Evolutionary conservation across 2,888 invertebrate species (phyloP).

Genomic region (Encarsia formosa): DNA sequence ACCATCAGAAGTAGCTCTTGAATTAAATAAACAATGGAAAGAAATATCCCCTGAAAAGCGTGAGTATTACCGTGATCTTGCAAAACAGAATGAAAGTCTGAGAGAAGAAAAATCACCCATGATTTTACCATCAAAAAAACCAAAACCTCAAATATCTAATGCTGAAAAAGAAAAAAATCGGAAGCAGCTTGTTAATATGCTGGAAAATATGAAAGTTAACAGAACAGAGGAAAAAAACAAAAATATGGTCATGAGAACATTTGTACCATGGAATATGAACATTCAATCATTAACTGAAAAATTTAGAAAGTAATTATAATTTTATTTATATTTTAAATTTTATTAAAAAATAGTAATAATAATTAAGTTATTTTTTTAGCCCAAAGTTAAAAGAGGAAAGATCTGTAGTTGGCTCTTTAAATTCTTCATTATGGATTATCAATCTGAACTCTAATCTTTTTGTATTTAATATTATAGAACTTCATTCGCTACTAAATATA

Average conservation of each 20-base stretch:
- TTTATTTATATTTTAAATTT: background rate
- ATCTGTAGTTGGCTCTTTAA: constrained; percentile 33
- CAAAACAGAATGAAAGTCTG: constrained; percentile 25
- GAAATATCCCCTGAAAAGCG: constrained; percentile 46
- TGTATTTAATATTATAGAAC: constrained; percentile 19
- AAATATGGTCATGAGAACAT: constrained; percentile 35
- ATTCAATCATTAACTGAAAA: constrained; percentile 31
- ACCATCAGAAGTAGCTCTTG: constrained; percentile 46
- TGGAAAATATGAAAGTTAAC: constrained; percentile 39
- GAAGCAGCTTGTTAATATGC: constrained; percentile 36
- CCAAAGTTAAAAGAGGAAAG: constrained; percentile 1
- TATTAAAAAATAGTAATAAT: background rate
- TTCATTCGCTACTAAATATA: constrained; percentile 4
- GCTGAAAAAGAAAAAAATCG: constrained; percentile 33
- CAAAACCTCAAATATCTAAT: constrained; percentile 22
- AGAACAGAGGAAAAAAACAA: constrained; percentile 31
- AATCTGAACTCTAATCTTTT: constrained; percentile 13
- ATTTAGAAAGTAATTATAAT: constrained; percentile 27
- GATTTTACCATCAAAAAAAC: constrained; percentile 12
- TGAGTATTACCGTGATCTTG: constrained; percentile 40
- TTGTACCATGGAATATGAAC: constrained; percentile 35
- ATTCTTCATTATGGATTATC: constrained; percentile 20
- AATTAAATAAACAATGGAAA: constrained; percentile 48
- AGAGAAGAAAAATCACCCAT: constrained; percentile 1
- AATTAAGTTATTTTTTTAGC: constrained; percentile 8